phyloP scores from a whole-genome alignment of 2,888 invertebrate species.

The Drosophila borborema region DNA sequence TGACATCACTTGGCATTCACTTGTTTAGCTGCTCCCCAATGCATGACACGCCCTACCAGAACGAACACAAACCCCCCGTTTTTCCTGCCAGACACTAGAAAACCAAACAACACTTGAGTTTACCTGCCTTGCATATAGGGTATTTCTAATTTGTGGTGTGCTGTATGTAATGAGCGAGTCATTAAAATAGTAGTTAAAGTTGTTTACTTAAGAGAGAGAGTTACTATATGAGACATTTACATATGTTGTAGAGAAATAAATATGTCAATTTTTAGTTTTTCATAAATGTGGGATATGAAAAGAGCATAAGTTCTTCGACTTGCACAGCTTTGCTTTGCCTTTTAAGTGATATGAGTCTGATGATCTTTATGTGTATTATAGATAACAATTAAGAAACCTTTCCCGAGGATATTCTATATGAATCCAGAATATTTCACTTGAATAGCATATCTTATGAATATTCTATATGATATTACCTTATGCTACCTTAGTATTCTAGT shows the following conservation, averaged over 20 bases:
- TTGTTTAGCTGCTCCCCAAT: constrained; percentile 43
- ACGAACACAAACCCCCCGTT: constrained; percentile 2
- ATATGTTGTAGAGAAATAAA: background rate
- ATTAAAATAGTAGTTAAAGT: background rate
- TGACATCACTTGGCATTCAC: constrained; percentile 51
- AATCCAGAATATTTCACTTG: too few relatives aligned
- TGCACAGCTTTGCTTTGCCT: background rate
- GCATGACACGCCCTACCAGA: constrained; percentile 56
- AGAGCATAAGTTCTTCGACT: background rate
- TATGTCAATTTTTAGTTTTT: background rate
- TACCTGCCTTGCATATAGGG: background rate
- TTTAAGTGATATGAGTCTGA: background rate
- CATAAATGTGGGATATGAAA: background rate
- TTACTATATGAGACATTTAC: background rate
- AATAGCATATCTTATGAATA: too few relatives aligned
- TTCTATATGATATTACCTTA: background rate
- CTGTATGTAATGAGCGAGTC: background rate
- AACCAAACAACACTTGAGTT: constrained; percentile 15
- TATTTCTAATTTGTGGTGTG: background rate
- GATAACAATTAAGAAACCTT: background rate
- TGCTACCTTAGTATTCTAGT: background rate
- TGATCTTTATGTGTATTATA: background rate
- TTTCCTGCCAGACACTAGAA: background rate
- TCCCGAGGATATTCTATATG: background rate
- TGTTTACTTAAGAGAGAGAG: background rate